Base-by-base conservation (phyloP, 2,888 invertebrate genomes). In the Himalopsyche anomala region DNA sequence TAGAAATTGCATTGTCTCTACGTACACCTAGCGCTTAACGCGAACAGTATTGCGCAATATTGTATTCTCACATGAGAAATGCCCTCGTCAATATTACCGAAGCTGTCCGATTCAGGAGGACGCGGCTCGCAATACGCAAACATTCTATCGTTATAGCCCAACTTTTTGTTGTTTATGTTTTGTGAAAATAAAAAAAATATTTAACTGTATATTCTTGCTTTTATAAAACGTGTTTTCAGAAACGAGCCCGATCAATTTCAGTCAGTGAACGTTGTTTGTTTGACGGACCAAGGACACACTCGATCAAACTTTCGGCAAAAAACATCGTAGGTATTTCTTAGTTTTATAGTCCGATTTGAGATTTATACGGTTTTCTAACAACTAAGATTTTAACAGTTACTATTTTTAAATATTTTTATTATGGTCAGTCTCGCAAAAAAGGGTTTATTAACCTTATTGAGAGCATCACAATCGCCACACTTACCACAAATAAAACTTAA, bases 1-100 rank as follows among this genome's bases (percentile, higher is more conserved):
- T 40, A 84, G 84, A 84, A 84, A 80, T 56, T 17, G 80, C n/a
- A 45, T 54, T 19, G 4, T 74, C 36, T 74, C 12, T 38, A 74
- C 74, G 12, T 36, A 83, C 84, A 84, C 45, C 84, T 74, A 54
- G 19, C 79, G 42, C 28, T 79, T 36, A 15, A 51, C 79, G 79
- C 40, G 79, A 45, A 80, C 80, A 55, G 38, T 42, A 42, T 84
- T 84, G 84, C 84, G 83, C 19, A 83, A 74, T 74, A 19, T 28
- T 28, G 28, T 28, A 28, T 38, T 74, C 74, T 74, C 74, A 74
- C 74, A 74, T 74, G 74, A 74, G 38, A 74, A 74, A 74, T 74
- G 74, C 74, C 15, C 74, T 74, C 74, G 74, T 74, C 74, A 74
- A 74, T 38, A 12, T 36, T 51, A 51, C 15, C 4, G 51, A 15